A percentile compares a stretch with the other conserved stretches of the same genome.
These are phyloP conservation scores for Charanyca ferruginea DNA, from an alignment of 2,888 invertebrate species.

Conservation along the genomic window DNA sequence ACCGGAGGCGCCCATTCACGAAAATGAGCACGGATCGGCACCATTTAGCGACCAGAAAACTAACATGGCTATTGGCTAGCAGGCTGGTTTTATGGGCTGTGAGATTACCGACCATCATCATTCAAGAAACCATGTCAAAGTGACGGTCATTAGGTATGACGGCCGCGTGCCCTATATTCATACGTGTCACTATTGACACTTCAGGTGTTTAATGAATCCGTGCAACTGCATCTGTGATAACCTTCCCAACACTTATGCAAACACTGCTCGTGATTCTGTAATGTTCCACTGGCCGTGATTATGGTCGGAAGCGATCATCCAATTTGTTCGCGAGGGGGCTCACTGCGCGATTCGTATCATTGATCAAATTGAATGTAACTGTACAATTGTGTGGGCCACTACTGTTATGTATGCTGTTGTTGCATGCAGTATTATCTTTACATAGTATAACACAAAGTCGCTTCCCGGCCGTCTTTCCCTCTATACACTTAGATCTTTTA, in stretches of 20 bases:
- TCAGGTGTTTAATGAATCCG: slow-evolving; percentile 47
- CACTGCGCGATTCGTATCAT: slow-evolving; percentile 57
- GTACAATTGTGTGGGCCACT: slow-evolving; percentile 34
- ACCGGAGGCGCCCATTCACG: too few species aligned
- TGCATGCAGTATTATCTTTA: slow-evolving; percentile 4
- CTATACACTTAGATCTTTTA: too few species aligned
- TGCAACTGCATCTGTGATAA: slow-evolving; percentile 40
- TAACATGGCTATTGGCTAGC: too few species aligned
- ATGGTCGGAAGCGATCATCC: slow-evolving; percentile 78
- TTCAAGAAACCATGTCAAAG: background rate
- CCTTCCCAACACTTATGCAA: slow-evolving; percentile 32
- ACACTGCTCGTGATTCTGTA: slow-evolving; percentile 26
- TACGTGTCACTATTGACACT: slow-evolving; percentile 4
- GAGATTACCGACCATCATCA: too few species aligned
- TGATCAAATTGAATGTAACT: slow-evolving; percentile 56
- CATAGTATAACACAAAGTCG: too few species aligned
- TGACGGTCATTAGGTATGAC: too few species aligned
- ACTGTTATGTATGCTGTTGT: slow-evolving; percentile 18
- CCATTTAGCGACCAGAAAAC: too few species aligned
- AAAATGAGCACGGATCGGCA: too few species aligned
- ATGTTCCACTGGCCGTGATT: slow-evolving; percentile 51
- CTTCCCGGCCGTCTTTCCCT: too few species aligned
- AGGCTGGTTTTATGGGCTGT: too few species aligned
- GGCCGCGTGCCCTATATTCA: background rate
- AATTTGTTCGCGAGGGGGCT: slow-evolving; percentile 69